Evolutionary conservation across 2,797 vertebrate species (phyloP).

Genomic region (Eulemur albifrons): DNA sequence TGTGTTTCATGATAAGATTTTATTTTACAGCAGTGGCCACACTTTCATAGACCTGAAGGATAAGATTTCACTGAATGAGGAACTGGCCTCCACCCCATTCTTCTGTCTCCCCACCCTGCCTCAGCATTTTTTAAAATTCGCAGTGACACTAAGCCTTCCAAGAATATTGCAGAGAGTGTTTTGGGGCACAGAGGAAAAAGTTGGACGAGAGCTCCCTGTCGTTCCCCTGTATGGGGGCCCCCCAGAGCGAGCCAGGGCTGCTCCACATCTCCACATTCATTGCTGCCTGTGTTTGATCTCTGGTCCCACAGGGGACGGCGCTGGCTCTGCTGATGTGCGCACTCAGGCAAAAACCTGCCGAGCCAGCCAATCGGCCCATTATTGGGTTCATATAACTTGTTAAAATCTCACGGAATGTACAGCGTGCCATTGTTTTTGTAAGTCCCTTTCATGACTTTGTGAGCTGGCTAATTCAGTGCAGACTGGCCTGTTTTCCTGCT

Average conservation of each 20-base stretch:
- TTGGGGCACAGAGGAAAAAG: constrained; percentile 7
- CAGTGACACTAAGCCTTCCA: constrained; percentile 19
- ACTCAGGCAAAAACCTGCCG: constrained; percentile 78
- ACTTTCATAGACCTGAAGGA: not conserved
- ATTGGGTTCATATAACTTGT: constrained; percentile 82
- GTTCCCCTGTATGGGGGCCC: constrained; percentile 49
- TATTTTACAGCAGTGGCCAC: not conserved
- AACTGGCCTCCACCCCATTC: not conserved
- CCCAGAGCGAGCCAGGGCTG: constrained; percentile 38
- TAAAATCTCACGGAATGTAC: constrained; percentile 85
- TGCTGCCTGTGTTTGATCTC: constrained; percentile 51
- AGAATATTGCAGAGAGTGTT: constrained; percentile 48
- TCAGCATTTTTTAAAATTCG: constrained; percentile 9
- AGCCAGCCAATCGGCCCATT: constrained; percentile 83
- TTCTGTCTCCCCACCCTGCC: not conserved
- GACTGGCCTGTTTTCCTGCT: constrained; percentile 82
- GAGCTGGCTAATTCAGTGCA: constrained; percentile 84
- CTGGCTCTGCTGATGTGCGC: constrained; percentile 73
- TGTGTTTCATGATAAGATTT: not conserved
- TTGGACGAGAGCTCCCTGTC: constrained; percentile 29
- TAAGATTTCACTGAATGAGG: constrained; percentile 3
- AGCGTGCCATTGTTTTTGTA: constrained; percentile 85
- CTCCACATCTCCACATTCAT: constrained; percentile 44
- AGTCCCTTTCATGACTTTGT: constrained; percentile 87
- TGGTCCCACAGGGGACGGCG: constrained; percentile 59